Evolutionary conservation across 2,888 invertebrate species (phyloP).

Genomic region (Orthonychiurus folsomi): DNA sequence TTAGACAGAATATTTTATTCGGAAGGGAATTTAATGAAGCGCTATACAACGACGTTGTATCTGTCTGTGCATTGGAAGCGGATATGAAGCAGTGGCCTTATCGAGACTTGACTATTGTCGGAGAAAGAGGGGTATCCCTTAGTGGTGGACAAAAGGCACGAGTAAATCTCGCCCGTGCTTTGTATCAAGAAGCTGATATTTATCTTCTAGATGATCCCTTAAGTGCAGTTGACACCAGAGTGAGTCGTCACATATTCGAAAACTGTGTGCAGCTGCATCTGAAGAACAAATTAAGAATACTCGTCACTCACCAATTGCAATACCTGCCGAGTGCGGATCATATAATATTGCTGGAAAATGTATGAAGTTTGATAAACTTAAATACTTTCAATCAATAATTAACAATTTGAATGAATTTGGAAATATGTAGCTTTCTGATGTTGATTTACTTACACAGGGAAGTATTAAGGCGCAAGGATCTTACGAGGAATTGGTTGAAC

Average conservation of each 20-base stretch:
- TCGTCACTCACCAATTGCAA: slow-evolving; percentile 71
- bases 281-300: slow-evolving; percentile 44
- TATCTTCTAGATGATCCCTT: slow-evolving; percentile 49
- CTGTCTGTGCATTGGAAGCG: slow-evolving; percentile 25
- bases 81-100: slow-evolving; percentile 28
- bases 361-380: too few relatives aligned
- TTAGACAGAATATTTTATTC: slow-evolving; percentile 34
- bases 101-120: slow-evolving; percentile 31
- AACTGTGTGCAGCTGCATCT: slow-evolving; percentile 44
- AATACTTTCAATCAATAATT: neutral
- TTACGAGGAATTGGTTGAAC: slow-evolving; percentile 60
- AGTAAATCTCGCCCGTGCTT: slow-evolving; percentile 58
- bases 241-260: slow-evolving; percentile 47
- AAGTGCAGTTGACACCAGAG: slow-evolving; percentile 48
- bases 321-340: slow-evolving; percentile 61
- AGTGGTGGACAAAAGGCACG: slow-evolving; percentile 50
- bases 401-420: neutral
- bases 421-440: neutral
- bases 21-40: slow-evolving; percentile 24
- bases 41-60: slow-evolving; percentile 22
- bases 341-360: slow-evolving; percentile 58
- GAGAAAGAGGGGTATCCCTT: slow-evolving; percentile 24
- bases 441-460: slow-evolving; percentile 43
- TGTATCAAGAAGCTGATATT: slow-evolving; percentile 48
- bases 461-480: slow-evolving; percentile 50